phyloP scores from a whole-genome alignment of 1,140 invertebrate species.

The Drosophila repleta region DNA sequence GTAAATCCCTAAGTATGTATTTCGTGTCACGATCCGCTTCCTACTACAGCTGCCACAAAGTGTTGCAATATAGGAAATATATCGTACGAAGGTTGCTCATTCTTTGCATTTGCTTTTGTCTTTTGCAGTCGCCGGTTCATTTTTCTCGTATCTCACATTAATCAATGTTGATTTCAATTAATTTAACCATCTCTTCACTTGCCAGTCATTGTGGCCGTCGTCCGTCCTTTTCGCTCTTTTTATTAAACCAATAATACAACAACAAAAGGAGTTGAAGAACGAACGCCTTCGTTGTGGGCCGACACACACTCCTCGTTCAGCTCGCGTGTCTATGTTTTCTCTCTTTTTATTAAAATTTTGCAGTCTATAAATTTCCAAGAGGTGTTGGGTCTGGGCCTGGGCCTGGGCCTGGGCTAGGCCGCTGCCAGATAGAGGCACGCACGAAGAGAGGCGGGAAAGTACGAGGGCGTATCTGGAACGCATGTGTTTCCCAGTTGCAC shows the following conservation, averaged over 20 bases:
- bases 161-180: slow-evolving; percentile 82
- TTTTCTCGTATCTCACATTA: slow-evolving; percentile 76
- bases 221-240: slow-evolving; percentile 52
- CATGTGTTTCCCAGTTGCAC: slow-evolving; percentile 48
- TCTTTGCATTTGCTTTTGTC: slow-evolving; percentile 33
- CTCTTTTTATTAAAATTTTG: slow-evolving; percentile 71
- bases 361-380: slow-evolving; percentile 76
- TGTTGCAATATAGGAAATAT: slow-evolving; percentile 62
- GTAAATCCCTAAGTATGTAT: not conserved
- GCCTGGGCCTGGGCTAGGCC: not conserved
- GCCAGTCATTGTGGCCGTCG: slow-evolving; percentile 56
- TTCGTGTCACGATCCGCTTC: slow-evolving; percentile 7
- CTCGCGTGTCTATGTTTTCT: slow-evolving; percentile 41
- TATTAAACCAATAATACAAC: slow-evolving; percentile 64
- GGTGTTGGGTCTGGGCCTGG: slow-evolving; percentile 39
- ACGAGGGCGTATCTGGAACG: slow-evolving; percentile 22
- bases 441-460: too few species aligned
- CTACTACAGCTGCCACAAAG: slow-evolving; percentile 9
- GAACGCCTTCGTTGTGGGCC: not conserved
- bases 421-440: too few species aligned
- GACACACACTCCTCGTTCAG: slow-evolving; percentile 26
- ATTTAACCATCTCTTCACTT: slow-evolving; percentile 80
- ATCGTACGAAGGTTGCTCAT: slow-evolving; percentile 18
- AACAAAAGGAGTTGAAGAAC: slow-evolving; percentile 4
- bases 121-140: slow-evolving; percentile 49